A percentile compares a stretch with the other conserved stretches of the same genome.
phyloP scores from a whole-genome alignment of 2,797 vertebrate species.

The Pachyuromys duprasi region DNA sequence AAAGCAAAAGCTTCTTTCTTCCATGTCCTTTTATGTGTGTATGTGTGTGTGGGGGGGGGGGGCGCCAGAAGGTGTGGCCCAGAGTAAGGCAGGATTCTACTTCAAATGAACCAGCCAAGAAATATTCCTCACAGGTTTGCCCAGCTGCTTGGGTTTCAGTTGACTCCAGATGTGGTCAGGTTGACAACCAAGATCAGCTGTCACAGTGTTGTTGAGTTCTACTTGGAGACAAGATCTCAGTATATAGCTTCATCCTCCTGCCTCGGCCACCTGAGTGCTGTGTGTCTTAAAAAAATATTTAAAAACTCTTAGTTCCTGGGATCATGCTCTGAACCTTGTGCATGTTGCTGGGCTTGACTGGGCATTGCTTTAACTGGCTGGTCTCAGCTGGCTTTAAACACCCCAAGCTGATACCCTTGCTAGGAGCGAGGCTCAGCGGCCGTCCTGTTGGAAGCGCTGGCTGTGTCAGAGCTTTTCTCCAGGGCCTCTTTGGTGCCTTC shows the following conservation, averaged over 20 bases:
- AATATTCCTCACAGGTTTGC: neutral
- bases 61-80: neutral
- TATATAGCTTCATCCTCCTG: neutral
- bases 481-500: neutral
- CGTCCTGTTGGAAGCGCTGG: fast-evolving
- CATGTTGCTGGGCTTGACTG: neutral
- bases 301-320: neutral
- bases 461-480: neutral
- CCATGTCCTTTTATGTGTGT: neutral
- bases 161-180: neutral
- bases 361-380: neutral
- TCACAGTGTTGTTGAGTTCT: neutral
- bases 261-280: neutral
- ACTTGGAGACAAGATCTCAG: neutral
- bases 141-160: neutral
- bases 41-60: neutral
- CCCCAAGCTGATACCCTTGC: neutral
- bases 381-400: neutral
- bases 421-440: neutral
- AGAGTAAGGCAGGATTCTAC: neutral
- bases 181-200: neutral
- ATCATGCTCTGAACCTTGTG: neutral
- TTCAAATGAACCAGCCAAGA: neutral
- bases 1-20: neutral
- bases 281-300: neutral